Evolutionary conservation across 2,797 vertebrate genomes (phyloP).

Genomic region (Champsocephalus esox): DNA sequence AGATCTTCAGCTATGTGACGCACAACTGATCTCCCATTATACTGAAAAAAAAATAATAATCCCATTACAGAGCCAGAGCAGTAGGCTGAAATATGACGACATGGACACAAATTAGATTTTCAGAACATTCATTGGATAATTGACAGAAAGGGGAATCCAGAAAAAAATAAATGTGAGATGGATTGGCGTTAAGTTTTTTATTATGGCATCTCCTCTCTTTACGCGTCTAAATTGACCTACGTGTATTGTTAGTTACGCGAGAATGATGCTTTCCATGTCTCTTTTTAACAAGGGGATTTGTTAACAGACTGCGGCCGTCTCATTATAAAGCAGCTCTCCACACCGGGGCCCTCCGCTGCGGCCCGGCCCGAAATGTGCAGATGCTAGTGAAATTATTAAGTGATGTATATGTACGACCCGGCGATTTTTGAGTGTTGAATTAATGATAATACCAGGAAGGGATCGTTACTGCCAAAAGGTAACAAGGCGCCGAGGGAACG

Average conservation of each 20-base stretch:
- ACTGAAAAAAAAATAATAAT: slow-evolving; percentile 44
- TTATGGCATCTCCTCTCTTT: slow-evolving; percentile 64
- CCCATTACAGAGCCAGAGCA: slow-evolving; percentile 34
- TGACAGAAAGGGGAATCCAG: slow-evolving; percentile 1
- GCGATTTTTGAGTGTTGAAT: slow-evolving; percentile 92
- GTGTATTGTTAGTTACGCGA: slow-evolving; percentile 70
- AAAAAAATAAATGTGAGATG: slow-evolving; percentile 64
- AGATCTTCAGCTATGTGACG: slow-evolving; percentile 49
- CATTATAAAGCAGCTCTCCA: slow-evolving; percentile 81
- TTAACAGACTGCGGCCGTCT: slow-evolving; percentile 80
- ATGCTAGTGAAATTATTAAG: slow-evolving; percentile 91
- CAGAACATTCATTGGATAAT: slow-evolving; percentile 52
- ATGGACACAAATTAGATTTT: slow-evolving; percentile 39
- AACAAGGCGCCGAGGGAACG: slow-evolving; percentile 97
- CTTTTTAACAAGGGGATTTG: slow-evolving; percentile 84
- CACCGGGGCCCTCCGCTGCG: slow-evolving; percentile 77
- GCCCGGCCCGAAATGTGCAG: slow-evolving; percentile 84
- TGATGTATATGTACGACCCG: slow-evolving; percentile 89
- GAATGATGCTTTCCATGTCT: slow-evolving; percentile 78
- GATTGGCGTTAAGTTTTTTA: slow-evolving; percentile 66
- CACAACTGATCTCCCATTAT: slow-evolving; percentile 37
- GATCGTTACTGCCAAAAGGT: slow-evolving; percentile 88
- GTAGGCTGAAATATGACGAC: slow-evolving; percentile 44
- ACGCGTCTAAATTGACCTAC: slow-evolving; percentile 71
- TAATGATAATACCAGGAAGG: slow-evolving; percentile 87